Evolutionary conservation across 2,888 invertebrate species (phyloP), one percentile per base, ranked within the genome.

Genomic region (Drosophila vallismaia): DNA sequence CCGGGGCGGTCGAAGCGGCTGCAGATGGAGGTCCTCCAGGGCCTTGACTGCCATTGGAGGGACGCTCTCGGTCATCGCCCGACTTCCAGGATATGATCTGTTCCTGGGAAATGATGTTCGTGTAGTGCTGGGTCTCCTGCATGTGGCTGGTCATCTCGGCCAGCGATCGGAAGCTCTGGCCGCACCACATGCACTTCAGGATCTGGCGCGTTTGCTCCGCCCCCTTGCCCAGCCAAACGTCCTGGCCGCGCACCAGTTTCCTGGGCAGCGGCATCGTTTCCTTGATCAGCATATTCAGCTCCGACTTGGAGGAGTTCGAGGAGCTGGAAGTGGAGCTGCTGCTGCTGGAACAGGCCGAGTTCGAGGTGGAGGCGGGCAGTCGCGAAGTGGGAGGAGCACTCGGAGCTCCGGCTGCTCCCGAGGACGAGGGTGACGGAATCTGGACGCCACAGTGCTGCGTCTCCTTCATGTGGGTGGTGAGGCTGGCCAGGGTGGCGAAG

Each of bases 111-210:
- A 99, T 98, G 77, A 99, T 99, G 90, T 99, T 99, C 0, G 98
- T 98, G 90, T 99, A 99, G 90, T 99, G 99, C 90, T 99, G 98
- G 26, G 99, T 99, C 89, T 98, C 96, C 91, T 98, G 98, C 99
- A 99, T 99, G 91, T 99, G 99, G 86, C 96, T 97, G 1, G 99
- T 99, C 96, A 99, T 97, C 92, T 99, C 98, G 2, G 98, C 98
- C 58, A 99, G 92, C 0, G 98, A 97, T 60, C 98, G 95, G 93
- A 99, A 99, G 83, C 98, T 98, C 90, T 98, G 98, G 0, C 98
- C 98, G 86, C 99, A 99, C 97, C 98, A 98, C 97, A 99, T 99
- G 91, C 99, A 99, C 92, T 99, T 98, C 50, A 99, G 93, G 79
- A 99, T 99, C 92, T 99, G 98, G 59, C 98, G 93, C 10, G 99